Conservation (phyloP, 1,140 invertebrate genomes). For the Adoxophyes honmai region DNA sequence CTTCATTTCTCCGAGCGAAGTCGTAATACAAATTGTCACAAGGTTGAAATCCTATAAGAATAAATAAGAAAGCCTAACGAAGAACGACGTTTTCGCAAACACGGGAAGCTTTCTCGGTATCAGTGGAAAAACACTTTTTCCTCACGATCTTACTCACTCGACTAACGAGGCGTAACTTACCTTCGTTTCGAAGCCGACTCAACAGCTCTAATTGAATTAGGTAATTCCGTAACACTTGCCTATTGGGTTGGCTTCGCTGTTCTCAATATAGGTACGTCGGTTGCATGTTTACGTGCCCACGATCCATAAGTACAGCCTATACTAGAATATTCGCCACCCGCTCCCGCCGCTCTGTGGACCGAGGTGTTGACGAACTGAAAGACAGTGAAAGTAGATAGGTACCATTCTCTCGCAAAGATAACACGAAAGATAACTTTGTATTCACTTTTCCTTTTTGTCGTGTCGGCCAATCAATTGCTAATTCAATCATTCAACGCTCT, state of each 20-base stretch:
- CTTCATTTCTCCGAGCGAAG: constrained; percentile 4
- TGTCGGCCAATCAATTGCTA: constrained; percentile 29
- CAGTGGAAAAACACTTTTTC: constrained; percentile 16
- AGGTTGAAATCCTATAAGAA: neutral
- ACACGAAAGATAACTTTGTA: constrained; percentile 33
- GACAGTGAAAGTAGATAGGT: constrained; percentile 39
- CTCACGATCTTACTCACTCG: constrained; percentile 20
- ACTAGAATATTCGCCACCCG: constrained; percentile 5
- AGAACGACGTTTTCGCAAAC: constrained; percentile 14
- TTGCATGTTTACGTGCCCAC: constrained; percentile 7
- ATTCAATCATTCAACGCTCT: constrained; percentile 33
- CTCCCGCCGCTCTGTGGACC: constrained; percentile 2
- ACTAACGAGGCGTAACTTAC: constrained; percentile 31
- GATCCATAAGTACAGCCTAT: neutral
- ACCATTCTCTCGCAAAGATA: constrained; percentile 32
- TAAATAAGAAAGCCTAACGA: neutral
- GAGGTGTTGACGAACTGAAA: constrained; percentile 33
- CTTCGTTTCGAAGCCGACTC: constrained; percentile 42
- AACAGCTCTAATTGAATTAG: constrained; percentile 62
- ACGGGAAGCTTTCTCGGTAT: neutral
- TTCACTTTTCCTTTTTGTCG: constrained; percentile 38
- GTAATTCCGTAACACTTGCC: constrained; percentile 42
- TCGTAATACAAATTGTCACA: too few species aligned
- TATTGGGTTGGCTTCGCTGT: constrained; percentile 38
- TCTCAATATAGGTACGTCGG: constrained; percentile 14